Percentiles rank a stretch among this genome's conserved stretches.
Evolutionary conservation across 2,888 invertebrate genomes (phyloP).

Genomic region (Eledona agricola): DNA sequence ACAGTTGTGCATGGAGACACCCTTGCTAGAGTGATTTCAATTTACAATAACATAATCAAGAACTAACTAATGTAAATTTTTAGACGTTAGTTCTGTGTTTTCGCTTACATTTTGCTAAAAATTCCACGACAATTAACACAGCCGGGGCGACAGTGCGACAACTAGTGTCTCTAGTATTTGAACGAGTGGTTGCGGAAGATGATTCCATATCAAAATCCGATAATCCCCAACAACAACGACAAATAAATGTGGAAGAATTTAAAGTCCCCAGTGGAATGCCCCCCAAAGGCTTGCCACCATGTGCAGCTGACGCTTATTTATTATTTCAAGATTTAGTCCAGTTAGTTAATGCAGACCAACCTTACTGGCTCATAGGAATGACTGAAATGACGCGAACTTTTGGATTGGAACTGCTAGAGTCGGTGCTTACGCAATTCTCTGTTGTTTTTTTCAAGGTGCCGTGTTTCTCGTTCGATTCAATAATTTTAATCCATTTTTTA

Average conservation of each 20-base stretch:
- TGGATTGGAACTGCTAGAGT: slow-evolving; percentile 93
- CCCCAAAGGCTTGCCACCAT: slow-evolving; percentile 84
- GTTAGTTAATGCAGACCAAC: slow-evolving; percentile 94
- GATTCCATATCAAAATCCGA: slow-evolving; percentile 61
- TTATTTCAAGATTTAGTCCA: slow-evolving; percentile 98
- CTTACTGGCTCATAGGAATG: slow-evolving; percentile 94
- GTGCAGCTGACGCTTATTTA: slow-evolving; percentile 93
- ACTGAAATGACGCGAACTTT: slow-evolving; percentile 98
- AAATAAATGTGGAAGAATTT: slow-evolving; percentile 80
- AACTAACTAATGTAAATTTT: slow-evolving; percentile 37
- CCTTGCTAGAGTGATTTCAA: slow-evolving; percentile 80
- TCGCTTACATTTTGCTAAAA: slow-evolving; percentile 94
- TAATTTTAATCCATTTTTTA: slow-evolving; percentile 62
- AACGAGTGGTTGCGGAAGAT: slow-evolving; percentile 81
- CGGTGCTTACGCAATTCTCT: slow-evolving; percentile 87
- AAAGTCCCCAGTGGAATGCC: slow-evolving; percentile 79
- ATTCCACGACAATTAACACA: slow-evolving; percentile 94
- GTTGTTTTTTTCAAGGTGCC: slow-evolving; percentile 83
- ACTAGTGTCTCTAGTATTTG: slow-evolving; percentile 90
- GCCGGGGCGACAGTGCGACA: slow-evolving; percentile 98
- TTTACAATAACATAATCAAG: slow-evolving; percentile 5
- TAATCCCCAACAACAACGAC: slow-evolving; percentile 52
- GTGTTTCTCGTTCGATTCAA: background rate
- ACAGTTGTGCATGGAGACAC: slow-evolving; percentile 94
- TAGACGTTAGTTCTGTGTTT: slow-evolving; percentile 95